Evolutionary conservation across 2,888 invertebrate species (phyloP), one percentile per base, ranked within the genome.

Genomic region (Philaethria dido): DNA sequence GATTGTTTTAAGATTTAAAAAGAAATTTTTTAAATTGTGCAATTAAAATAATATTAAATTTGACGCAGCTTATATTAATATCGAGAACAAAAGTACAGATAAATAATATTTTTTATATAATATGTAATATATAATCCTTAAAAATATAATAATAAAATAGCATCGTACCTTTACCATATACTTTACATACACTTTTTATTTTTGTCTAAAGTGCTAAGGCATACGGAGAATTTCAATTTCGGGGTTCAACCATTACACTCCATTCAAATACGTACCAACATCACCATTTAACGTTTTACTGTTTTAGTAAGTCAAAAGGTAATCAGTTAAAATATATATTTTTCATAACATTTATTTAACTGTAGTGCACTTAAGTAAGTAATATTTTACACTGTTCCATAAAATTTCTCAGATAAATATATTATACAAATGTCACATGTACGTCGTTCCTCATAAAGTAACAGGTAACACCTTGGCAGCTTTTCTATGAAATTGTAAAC

Each of bases 401-500:
- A 78, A 83, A 81, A 81, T 77, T 73, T 80, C 74, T 74, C 80
- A 75, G 79, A 78, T 78, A 76, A 79, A 78, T 70, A 74, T 72
- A 69, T 72, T 69, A 69, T 69, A 70, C 67, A 66, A 71, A 69
- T 69, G 70, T 69, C 62, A 61, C 62, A 67, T 65, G 60, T 71
- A 74, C 71, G 73, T 69, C 72, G 75, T 70, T 54, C 50, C 71
- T 80, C 72, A 70, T 79, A 60, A 59, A 65, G 50, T 59, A 20
- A 45, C 64, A 78, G 80, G 66, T 77, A 73, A 76, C 81, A 78
- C 78, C 74, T 80, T 82, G 77, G 80, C 80, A 77, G 78, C 82
- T 85, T n/a, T 84, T 84, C 85, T 77, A 77, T 79, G 80, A 77
- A 83, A 80, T 79, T 73, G 73, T 72, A 59, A 70, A 68, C 52